These are phyloP conservation scores for Eristalis tenax DNA, from an alignment of 2,888 invertebrate genomes.

Conservation along the genomic window DNA sequence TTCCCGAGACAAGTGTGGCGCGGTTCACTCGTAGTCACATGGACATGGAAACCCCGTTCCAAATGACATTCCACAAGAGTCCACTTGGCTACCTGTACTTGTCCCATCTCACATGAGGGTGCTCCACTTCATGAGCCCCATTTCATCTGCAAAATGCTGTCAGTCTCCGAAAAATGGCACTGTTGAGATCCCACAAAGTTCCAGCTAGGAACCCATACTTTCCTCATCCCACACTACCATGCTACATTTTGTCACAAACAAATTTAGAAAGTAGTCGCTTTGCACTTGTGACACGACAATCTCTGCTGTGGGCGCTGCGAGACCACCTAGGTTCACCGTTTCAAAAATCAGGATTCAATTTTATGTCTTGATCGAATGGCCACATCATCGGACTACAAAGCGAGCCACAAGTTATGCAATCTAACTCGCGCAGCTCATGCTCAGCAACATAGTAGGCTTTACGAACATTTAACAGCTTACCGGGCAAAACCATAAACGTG, in stretches of 20 bases:
- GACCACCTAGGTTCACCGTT: neutral
- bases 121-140: too few species aligned
- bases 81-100: too few species aligned
- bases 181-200: too few species aligned
- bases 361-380: neutral
- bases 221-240: neutral
- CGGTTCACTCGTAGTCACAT: too few species aligned
- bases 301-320: neutral
- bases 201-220: too few species aligned
- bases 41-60: too few species aligned
- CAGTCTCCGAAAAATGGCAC: too few species aligned
- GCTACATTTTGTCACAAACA: neutral
- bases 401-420: neutral
- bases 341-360: neutral
- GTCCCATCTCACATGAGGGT: too few species aligned
- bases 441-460: constrained; percentile 34
- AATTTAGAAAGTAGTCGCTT: neutral
- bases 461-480: constrained; percentile 52
- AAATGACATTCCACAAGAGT: too few species aligned
- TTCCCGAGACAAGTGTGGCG: too few species aligned
- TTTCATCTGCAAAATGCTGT: too few species aligned
- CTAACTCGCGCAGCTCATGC: neutral
- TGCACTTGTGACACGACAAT: neutral
- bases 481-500: constrained; percentile 13
- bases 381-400: neutral